Conservation (phyloP, 2,797 vertebrate genomes). For the Myotis pilosus region DNA sequence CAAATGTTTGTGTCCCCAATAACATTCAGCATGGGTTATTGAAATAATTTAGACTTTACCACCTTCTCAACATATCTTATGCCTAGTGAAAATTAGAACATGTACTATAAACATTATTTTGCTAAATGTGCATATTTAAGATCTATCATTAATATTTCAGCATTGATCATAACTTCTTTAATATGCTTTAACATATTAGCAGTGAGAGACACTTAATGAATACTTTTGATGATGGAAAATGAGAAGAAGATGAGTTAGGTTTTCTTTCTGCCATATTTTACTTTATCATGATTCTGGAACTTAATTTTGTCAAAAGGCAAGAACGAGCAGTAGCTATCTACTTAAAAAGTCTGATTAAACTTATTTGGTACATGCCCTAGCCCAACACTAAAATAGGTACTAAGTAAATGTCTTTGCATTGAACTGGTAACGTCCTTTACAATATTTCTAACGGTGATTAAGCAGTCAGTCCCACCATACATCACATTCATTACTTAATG, state of each 20-base stretch:
- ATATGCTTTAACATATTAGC: not conserved
- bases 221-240: not conserved
- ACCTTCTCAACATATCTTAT: not conserved
- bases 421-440: not conserved
- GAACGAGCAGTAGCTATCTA: not conserved
- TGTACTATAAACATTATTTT: not conserved
- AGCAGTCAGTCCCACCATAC: not conserved
- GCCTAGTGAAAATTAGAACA: slow-evolving; percentile 15
- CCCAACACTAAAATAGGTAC: not conserved
- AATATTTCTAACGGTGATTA: not conserved
- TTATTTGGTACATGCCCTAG: not conserved
- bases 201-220: not conserved
- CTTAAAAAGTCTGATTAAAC: not conserved
- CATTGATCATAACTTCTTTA: not conserved
- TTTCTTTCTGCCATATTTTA: not conserved
- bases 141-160: not conserved
- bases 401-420: not conserved
- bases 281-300: not conserved
- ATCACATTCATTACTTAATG: not conserved
- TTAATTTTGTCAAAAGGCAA: not conserved
- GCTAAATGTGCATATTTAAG: not conserved
- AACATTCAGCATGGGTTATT: not conserved
- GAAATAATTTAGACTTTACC: not conserved
- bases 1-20: not conserved
- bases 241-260: not conserved